Percentiles rank a stretch among this genome's conserved stretches.
phyloP scores from a whole-genome alignment of 2,113 vertebrate species.

The Gallinago jamesoni region DNA sequence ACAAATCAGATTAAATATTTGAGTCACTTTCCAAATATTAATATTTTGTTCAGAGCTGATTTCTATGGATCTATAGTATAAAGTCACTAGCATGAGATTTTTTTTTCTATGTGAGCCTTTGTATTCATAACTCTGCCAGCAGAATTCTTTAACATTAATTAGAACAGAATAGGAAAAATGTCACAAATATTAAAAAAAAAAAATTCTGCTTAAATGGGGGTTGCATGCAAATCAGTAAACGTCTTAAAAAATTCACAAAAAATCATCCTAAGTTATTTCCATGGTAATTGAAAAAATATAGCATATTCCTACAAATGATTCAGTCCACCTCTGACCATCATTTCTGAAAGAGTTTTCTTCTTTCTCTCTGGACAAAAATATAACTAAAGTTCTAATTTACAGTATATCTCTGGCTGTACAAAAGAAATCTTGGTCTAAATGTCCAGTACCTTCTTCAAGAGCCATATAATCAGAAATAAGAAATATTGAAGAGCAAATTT shows the following conservation, averaged over 20 bases:
- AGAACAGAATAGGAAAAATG: background rate
- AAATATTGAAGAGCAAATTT: background rate
- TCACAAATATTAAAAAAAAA: background rate
- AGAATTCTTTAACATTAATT: background rate
- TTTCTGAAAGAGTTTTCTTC: background rate
- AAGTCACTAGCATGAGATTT: background rate
- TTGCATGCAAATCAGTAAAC: background rate
- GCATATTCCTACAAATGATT: background rate
- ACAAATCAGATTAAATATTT: background rate
- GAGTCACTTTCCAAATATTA: background rate
- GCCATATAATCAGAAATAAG: background rate
- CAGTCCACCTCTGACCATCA: background rate
- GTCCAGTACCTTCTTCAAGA: background rate
- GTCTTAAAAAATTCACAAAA: background rate
- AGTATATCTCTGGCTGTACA: background rate
- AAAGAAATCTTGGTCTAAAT: background rate
- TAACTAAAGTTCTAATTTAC: background rate
- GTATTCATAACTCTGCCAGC: background rate
- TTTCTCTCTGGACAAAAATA: background rate
- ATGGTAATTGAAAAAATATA: background rate
- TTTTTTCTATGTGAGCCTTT: background rate
- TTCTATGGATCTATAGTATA: background rate
- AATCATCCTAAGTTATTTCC: background rate
- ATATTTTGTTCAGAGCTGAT: background rate
- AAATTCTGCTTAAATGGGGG: background rate